phyloP scores from a whole-genome alignment of 2,797 vertebrate genomes.

The Sebastes hubbsi region DNA sequence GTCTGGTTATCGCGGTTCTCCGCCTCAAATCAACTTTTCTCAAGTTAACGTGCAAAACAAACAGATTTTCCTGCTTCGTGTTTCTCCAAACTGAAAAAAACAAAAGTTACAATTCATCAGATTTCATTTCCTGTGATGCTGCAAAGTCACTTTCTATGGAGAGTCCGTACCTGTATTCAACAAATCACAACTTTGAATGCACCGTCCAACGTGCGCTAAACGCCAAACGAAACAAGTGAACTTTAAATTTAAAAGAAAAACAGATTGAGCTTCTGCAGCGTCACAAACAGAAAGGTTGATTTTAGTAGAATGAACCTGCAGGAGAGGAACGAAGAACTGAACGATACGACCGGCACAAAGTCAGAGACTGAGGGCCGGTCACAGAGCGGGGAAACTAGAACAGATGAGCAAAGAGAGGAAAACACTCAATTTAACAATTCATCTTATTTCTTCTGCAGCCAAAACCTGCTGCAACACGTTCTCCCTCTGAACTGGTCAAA shows the following conservation, averaged over 20 bases:
- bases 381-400: not conserved
- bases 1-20: constrained; percentile 25
- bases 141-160: constrained; percentile 8
- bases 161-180: constrained; percentile 20
- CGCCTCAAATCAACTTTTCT: constrained; percentile 35
- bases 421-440: constrained; percentile 32
- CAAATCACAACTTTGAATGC: not conserved
- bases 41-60: not conserved
- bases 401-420: not conserved
- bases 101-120: not conserved
- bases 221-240: not conserved
- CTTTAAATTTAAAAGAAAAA: not conserved
- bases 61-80: not conserved
- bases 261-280: not conserved
- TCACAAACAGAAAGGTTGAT: constrained; percentile 29
- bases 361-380: constrained; percentile 30
- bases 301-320: constrained; percentile 31
- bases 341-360: constrained; percentile 62
- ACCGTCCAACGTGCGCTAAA: not conserved
- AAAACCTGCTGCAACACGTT: not conserved
- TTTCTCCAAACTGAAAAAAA: constrained; percentile 14
- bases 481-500: too few relatives aligned
- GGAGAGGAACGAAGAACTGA: constrained; percentile 21
- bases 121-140: constrained; percentile 12
- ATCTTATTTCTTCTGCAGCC: constrained; percentile 24